These are phyloP conservation scores for Meganola albula DNA, from an alignment of 2,888 invertebrate genomes.

Conservation along the genomic window DNA sequence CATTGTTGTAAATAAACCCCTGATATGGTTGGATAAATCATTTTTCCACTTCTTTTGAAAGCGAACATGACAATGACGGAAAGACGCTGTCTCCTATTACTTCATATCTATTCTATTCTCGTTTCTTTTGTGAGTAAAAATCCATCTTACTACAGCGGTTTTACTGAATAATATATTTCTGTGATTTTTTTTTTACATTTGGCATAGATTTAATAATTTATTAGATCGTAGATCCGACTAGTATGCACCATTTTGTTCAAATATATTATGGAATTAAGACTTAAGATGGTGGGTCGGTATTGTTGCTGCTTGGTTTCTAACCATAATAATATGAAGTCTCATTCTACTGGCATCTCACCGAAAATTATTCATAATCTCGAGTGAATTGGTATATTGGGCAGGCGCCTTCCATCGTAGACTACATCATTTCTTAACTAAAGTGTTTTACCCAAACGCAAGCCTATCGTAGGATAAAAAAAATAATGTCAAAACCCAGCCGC, in stretches of 20 bases:
- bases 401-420: too few relatives aligned
- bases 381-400: too few relatives aligned
- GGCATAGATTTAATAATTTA: neutral
- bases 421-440: too few relatives aligned
- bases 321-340: neutral
- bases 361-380: too few relatives aligned
- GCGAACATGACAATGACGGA: constrained; percentile 17
- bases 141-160: constrained; percentile 10
- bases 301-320: neutral
- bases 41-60: constrained; percentile 25
- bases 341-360: too few relatives aligned
- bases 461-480: too few relatives aligned
- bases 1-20: constrained; percentile 19
- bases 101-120: constrained; percentile 19
- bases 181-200: neutral
- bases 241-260: neutral
- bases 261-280: neutral
- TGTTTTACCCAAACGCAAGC: too few relatives aligned
- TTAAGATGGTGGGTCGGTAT: neutral
- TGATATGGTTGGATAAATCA: constrained; percentile 24
- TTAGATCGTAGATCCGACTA: neutral
- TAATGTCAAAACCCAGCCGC: too few relatives aligned
- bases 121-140: constrained; percentile 20
- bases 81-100: constrained; percentile 17
- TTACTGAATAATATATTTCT: neutral